Evolutionary conservation across 2,797 vertebrate species (phyloP), one percentile per base, ranked within the genome.

Genomic region (Spea hammondii): DNA sequence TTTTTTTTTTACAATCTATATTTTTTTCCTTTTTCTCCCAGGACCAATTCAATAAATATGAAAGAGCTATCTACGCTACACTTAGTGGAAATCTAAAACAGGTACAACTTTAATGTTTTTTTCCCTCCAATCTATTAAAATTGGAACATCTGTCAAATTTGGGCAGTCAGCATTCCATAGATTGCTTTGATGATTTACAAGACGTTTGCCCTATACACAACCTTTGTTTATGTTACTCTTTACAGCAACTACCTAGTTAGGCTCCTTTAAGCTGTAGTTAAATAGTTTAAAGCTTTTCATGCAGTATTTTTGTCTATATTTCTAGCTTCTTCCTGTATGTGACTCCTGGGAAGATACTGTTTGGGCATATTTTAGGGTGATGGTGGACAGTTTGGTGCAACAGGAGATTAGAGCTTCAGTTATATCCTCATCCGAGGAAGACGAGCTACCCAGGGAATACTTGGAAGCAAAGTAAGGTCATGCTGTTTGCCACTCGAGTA

Each of bases 311-410:
- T 0, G n/a, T 62, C 45, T 77, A 14, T 68, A 65, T 72, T 3
- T 8, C 50, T 85, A 94, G 97, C 88, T 99, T 62, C 92, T 99
- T 84, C 93, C 95, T 0, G 97, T 97, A 84, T 99, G 98, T 32
- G 95, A 98, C n/a, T 93, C 95, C 0, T 99, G 98, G 98, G 96
- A 99, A 88, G 98, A 99, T 86, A 94, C 92, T 0, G 94, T 99
- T 8, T 99, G 98, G 98, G 96, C 97, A 0, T 93, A 96, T 88
- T 98, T 98, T 87, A 92, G 94, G 46, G 95, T 97, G 67, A 95
- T 98, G 95, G 97, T 99, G 7, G 98, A 99, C 90, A 94, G 93
- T 0, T 91, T 98, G 77, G 95, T 99, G 0, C 97, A 99, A 72
- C 96, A 98, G 86, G 95, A 99, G 72, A 92, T 99, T 74, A 89